Evolutionary conservation across 2,888 invertebrate genomes (phyloP), one percentile per base, ranked within the genome.

Genomic region (Creontiades dilutus): DNA sequence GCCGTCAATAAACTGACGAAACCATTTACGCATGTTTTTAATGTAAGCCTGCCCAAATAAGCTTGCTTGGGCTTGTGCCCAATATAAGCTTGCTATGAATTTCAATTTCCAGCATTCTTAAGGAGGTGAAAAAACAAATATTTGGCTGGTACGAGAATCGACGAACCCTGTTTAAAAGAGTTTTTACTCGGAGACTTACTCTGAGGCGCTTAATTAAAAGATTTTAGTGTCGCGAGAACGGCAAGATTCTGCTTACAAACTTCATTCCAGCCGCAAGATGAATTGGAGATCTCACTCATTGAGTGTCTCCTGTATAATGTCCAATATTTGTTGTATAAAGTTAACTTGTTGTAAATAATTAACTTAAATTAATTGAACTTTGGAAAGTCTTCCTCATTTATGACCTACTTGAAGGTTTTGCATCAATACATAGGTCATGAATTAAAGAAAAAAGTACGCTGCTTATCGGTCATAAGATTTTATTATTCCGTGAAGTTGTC

Each of bases 141-240:
- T 7, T 78, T 46, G 78, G 16, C 3, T 28, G 78, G 78, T 28
- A 61, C 47, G n/a, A 14, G 78, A 78, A 78, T 28, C 47, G 78
- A 37, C 78, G 16, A 47, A 28, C 37, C 37, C 78, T 9, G 11
- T 78, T 78, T 37, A 78, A 78, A 28, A 28, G 78, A n/a, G 78
- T 14, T 47, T 28, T 28, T 46, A 19, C 76, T 76, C 37, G 76
- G 16, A 76, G 76, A 28, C 76, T 76, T 27, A 76, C 76, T 27
- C 76, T 3, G 76, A 76, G 27, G 78, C 37, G 47, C 78, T n/a
- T n/a, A n/a, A n/a, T 78, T 78, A 37, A 78, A 78, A 78, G 37
- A 78, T 28, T 5, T 12, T 0, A 78, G 78, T 2, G 27, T n/a
- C 27, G 37, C 47, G 78, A 3, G n/a, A 78, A 37, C 78, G 37